A percentile compares a stretch with the other conserved stretches of the same genome.
Conservation (phyloP, 2,888 invertebrate species). For the Ormyrus thymus region DNA sequence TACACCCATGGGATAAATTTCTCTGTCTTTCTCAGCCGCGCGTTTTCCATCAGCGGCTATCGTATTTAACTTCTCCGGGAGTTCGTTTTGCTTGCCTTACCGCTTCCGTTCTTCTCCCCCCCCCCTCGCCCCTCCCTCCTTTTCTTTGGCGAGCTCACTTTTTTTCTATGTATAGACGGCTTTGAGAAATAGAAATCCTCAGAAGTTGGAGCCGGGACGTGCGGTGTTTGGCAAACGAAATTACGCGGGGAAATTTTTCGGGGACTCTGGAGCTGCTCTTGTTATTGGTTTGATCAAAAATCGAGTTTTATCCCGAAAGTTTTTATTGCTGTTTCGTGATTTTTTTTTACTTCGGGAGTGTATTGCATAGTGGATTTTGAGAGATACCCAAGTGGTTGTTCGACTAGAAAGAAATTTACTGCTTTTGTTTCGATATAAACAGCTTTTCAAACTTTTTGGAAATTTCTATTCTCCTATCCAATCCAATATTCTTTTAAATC, state of each 20-base stretch:
- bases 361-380: no score
- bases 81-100: conserved; percentile 7
- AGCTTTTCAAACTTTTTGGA: no score
- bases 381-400: no score
- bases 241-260: neutral
- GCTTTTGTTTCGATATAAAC: no score
- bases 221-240: neutral
- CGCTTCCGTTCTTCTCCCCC: neutral
- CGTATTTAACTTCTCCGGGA: conserved; percentile 41
- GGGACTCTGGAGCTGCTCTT: neutral
- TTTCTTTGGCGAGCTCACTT: neutral
- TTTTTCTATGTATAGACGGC: neutral
- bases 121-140: neutral
- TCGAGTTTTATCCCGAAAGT: no score
- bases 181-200: conserved; percentile 3
- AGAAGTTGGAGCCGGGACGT: neutral
- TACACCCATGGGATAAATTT: conserved; percentile 48
- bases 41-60: conserved; percentile 47
- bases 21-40: conserved; percentile 36
- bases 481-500: no score
- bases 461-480: no score
- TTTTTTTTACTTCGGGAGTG: no score
- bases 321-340: neutral
- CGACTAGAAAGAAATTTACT: no score
- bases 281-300: neutral